Evolutionary conservation across 2,113 vertebrate genomes (phyloP).

Genomic region (Clarias gariepinus): DNA sequence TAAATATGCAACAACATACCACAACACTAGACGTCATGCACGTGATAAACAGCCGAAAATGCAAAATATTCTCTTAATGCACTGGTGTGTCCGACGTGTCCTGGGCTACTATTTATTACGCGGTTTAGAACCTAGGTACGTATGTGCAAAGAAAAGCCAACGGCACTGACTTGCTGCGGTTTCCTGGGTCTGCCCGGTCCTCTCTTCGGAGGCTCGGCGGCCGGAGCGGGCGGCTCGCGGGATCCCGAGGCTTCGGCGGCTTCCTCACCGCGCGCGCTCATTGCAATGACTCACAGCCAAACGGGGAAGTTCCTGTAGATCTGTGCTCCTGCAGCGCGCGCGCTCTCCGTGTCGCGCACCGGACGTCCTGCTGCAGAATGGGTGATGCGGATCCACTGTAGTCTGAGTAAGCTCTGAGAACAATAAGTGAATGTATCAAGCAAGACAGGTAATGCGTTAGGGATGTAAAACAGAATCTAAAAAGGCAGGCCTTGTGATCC

Average conservation of each 20-base stretch:
- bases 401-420: constrained; percentile 18
- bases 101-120: neutral
- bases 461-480: constrained; percentile 49
- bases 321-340: constrained; percentile 44
- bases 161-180: constrained; percentile 87
- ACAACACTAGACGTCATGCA: neutral
- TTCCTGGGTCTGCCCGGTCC: constrained; percentile 94
- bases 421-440: constrained; percentile 3
- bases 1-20: neutral
- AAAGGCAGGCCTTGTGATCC: constrained; percentile 10
- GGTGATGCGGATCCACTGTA: constrained; percentile 32
- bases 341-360: constrained; percentile 60
- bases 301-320: constrained; percentile 58
- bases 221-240: constrained; percentile 84
- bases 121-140: constrained; percentile 11
- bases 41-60: neutral
- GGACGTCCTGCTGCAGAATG: constrained; percentile 78
- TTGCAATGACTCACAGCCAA: constrained; percentile 70
- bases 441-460: constrained; percentile 11
- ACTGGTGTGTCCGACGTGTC: neutral
- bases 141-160: neutral
- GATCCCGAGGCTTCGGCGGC: constrained; percentile 83
- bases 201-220: constrained; percentile 85
- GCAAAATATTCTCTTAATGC: neutral
- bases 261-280: constrained; percentile 90